Evolutionary conservation across 2,113 vertebrate species (phyloP), one percentile per base, ranked within the genome.

Genomic region (Indri indri): DNA sequence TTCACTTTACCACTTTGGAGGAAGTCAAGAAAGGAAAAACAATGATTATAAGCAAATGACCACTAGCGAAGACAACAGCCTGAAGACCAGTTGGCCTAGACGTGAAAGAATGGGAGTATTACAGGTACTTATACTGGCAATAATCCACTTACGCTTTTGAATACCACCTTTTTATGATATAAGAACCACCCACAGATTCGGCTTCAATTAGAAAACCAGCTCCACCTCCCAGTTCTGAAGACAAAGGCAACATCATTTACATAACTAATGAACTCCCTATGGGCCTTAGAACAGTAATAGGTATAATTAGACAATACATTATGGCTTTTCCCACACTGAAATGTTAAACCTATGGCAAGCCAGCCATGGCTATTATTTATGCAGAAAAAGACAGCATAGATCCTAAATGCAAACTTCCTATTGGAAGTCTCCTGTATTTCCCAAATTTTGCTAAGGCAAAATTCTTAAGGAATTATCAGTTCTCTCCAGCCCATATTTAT

Each of bases 31-130:
- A 98, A 97, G 90, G 96, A 98, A 97, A 97, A 97, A 97, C 97
- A 97, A 98, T 97, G 98, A 98, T 98, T 97, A 97, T 91, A 88
- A 98, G 96, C 97, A 98, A 97, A 97, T 95, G 98, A 97, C 74
- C 96, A 97, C 97, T 94, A 98, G 88, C 3, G 82, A 98, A 98
- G 97, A 98, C 97, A 97, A 98, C 97, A 98, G 84, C 95, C 97
- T 96, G 95, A 40, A 81, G 97, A 98, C 97, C 95, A 97, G 95
- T 59, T 90, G 20, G 74, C 97, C 98, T 98, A 95, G 11, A 94
- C 25, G 92, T 85, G 76, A 92, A 91, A 91, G 92, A 97, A 71
- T 2, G 40, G 71, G 83, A 87, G n/a, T 57, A 88, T 96, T 97
- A 93, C 37, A 27, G 70, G 52, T 65, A 57, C n/a, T 30, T 80